A percentile compares a stretch with the other conserved stretches of the same genome.
phyloP scores from a whole-genome alignment of 2,888 invertebrate genomes.

The Clunio marinus region DNA sequence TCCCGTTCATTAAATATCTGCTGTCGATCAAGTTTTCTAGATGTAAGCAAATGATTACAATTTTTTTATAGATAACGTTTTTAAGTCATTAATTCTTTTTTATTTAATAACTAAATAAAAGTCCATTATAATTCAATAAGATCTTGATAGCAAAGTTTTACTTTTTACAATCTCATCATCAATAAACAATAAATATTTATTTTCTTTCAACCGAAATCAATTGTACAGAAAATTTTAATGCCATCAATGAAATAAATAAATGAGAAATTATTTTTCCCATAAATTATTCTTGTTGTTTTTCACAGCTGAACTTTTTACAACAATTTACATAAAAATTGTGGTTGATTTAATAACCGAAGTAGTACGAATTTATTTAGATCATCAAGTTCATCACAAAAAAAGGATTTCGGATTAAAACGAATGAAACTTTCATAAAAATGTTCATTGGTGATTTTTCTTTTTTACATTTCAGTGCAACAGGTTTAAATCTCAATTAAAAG shows the following conservation, averaged over 20 bases:
- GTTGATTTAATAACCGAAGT: background rate
- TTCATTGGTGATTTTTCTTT: background rate
- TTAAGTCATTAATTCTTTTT: slow-evolving; percentile 24
- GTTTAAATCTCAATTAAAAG: too few species aligned
- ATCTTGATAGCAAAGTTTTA: too few species aligned
- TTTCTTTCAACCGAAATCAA: background rate
- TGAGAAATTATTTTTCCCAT: background rate
- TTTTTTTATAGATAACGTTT: too few species aligned
- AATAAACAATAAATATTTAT: background rate
- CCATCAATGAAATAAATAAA: background rate
- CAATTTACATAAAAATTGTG: too few species aligned
- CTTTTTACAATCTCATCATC: too few species aligned
- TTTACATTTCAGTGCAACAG: too few species aligned
- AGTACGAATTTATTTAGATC: background rate
- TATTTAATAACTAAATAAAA: slow-evolving; percentile 1
- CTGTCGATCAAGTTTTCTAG: too few species aligned
- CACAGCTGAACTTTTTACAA: slow-evolving; percentile 15
- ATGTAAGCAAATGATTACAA: too few species aligned
- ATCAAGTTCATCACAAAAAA: slow-evolving; percentile 2
- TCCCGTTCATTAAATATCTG: too few species aligned
- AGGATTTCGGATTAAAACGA: background rate
- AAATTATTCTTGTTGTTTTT: background rate
- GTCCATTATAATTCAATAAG: background rate
- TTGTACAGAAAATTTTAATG: slow-evolving; percentile 15
- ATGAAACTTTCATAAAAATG: background rate